These are phyloP conservation scores for Rhabdomys pumilio DNA, from an alignment of 2,797 vertebrate genomes.

Conservation along the genomic window DNA sequence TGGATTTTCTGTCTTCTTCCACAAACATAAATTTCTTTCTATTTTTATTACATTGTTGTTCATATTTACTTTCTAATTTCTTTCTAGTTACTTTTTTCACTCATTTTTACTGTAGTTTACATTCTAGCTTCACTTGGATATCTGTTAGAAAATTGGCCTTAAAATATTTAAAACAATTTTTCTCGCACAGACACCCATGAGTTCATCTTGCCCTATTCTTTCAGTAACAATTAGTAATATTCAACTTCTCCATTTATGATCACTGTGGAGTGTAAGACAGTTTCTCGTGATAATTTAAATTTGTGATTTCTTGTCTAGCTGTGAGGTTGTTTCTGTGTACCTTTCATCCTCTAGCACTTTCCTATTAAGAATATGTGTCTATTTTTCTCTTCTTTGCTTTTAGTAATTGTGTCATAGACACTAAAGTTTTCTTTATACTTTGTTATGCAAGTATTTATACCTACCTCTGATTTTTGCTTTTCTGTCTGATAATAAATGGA, in stretches of 20 bases:
- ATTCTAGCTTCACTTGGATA: not conserved
- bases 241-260: not conserved
- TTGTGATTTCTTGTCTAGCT: constrained; percentile 1
- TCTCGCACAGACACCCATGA: not conserved
- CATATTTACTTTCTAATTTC: not conserved
- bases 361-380: not conserved
- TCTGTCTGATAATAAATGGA: not conserved
- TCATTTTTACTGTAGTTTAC: not conserved
- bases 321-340: not conserved
- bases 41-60: constrained; percentile 2
- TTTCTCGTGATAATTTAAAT: not conserved
- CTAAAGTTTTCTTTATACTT: constrained; percentile 6
- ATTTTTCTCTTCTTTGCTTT: constrained; percentile 36
- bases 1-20: not conserved
- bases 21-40: not conserved
- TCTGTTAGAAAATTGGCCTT: not conserved
- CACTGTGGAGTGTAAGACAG: not conserved
- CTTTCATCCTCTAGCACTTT: not conserved
- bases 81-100: not conserved
- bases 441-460: not conserved
- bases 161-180: not conserved
- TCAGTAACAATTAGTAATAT: not conserved
- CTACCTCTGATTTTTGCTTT: constrained; percentile 6
- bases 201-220: not conserved
- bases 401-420: not conserved